Base-by-base conservation (phyloP, 1,140 invertebrate species). In the Battus philenor region DNA sequence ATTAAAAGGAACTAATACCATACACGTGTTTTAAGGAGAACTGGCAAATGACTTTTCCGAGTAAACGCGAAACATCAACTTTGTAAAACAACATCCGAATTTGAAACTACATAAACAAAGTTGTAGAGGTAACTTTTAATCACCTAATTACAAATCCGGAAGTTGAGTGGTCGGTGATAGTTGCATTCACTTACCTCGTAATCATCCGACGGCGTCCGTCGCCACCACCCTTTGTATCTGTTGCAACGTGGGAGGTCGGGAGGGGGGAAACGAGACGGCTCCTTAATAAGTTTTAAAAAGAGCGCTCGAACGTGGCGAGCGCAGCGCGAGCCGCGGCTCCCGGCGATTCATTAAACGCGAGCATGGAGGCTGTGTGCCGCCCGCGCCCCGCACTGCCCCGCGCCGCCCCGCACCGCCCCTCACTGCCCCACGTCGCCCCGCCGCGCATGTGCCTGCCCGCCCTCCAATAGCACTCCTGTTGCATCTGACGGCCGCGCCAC, bases 281-380 rank as follows among this genome's bases (percentile, higher is more conserved):
- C 53, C 54, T 64, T 52, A 54, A 54, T 41, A 73, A 83, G 57
- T 75, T 83, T 78, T 72, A 59, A 59, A 60, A 53, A 57, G 59
- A 75, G 71, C 69, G 68, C 73, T 59, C 58, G 54, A 63, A 58
- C 53, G 47, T 52, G 44, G 58, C 50, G 64, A 68, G 64, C 71
- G 68, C 71, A 73, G 67, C 77, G 71, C 67, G 59, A 70, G 63
- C 73, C 77, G 71, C 70, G 79, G 76, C 60, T 68, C 73, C 68
- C 79, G 69, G 67, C 77, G 75, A 72, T 79, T 80, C 75, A 79
- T 81, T 80, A 80, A 76, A 64, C 61, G 63, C 66, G 66, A 74
- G 61, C 70, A 59, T 79, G 74, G 76, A 81, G 68, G 66, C 73
- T 76, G 79, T 60, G 61, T 57, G 53, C 59, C 56, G 54, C 59